phyloP scores from a whole-genome alignment of 2,113 vertebrate genomes.

The Cochlearius cochlearius region DNA sequence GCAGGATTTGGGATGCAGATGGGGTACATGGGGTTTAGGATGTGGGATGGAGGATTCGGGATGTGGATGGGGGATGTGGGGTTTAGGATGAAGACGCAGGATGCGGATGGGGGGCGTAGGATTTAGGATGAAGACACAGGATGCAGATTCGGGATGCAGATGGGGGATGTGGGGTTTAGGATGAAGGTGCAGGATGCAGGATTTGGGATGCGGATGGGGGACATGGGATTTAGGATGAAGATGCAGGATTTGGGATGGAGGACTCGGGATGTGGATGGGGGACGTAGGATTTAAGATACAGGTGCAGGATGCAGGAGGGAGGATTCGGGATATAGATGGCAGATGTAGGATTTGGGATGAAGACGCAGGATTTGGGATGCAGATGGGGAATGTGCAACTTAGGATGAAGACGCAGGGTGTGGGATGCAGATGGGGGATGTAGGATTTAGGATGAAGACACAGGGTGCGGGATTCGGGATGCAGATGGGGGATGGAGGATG shows the following conservation, averaged over 20 bases:
- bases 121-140: too few relatives aligned
- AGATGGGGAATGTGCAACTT: neutral
- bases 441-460: rapidly evolving
- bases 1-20: too few relatives aligned
- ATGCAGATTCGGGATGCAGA: too few relatives aligned
- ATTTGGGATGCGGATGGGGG: neutral
- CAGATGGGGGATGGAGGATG: neutral
- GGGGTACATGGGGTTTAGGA: too few relatives aligned
- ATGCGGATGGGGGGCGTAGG: too few relatives aligned
- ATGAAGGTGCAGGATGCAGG: neutral
- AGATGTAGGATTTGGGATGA: neutral
- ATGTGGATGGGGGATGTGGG: too few relatives aligned
- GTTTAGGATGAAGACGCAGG: too few relatives aligned
- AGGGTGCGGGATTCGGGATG: neutral
- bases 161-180: neutral
- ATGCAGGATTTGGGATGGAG: neutral
- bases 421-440: neutral
- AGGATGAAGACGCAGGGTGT: too few relatives aligned
- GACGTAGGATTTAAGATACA: neutral
- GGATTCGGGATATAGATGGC: neutral
- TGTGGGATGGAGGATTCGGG: too few relatives aligned
- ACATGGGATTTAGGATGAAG: rapidly evolving
- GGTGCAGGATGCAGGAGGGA: neutral
- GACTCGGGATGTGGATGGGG: neutral
- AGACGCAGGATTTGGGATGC: neutral